Percentiles rank a stretch among this genome's conserved stretches.
These are phyloP conservation scores for Anagyrus pseudococci DNA, from an alignment of 2,888 invertebrate genomes.

Conservation along the genomic window DNA sequence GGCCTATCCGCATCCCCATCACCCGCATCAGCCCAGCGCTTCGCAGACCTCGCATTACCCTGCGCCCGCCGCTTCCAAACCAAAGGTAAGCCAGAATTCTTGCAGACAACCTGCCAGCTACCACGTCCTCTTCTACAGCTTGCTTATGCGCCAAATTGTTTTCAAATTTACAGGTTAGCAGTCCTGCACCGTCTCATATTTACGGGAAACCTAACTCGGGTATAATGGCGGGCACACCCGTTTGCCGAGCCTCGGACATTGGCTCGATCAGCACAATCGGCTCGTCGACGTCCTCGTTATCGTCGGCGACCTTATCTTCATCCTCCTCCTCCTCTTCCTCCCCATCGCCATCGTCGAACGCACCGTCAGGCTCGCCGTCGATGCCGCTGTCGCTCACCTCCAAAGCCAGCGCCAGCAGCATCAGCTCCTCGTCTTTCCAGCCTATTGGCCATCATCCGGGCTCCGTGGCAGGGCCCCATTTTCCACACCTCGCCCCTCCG, in stretches of 20 bases:
- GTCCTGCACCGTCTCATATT: constrained; percentile 79
- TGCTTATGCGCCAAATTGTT: neutral
- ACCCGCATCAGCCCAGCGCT: constrained; percentile 56
- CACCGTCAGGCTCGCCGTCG: constrained; percentile 49
- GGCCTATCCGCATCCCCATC: constrained; percentile 55
- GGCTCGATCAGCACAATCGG: neutral
- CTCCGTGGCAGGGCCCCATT: constrained; percentile 58
- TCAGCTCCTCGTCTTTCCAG: constrained; percentile 29
- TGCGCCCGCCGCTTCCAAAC: constrained; percentile 64
- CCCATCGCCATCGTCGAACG: neutral
- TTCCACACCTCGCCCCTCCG: constrained; percentile 51
- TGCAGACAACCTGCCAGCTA: too few relatives aligned
- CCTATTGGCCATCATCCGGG: constrained; percentile 28
- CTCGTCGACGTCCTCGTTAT: neutral
- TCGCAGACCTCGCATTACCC: constrained; percentile 64
- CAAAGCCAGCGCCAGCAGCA: constrained; percentile 63
- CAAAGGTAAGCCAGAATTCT: constrained; percentile 53
- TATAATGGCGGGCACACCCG: constrained; percentile 65
- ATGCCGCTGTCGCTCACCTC: constrained; percentile 67
- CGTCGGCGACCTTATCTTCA: too few relatives aligned
- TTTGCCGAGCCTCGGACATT: constrained; percentile 61
- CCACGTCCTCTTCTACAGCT: too few relatives aligned
- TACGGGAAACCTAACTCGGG: constrained; percentile 72
- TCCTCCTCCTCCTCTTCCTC: too few relatives aligned
- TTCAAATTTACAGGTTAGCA: constrained; percentile 67